Base-by-base conservation (phyloP, 2,888 invertebrate species). In the Acrobasis consociella region DNA sequence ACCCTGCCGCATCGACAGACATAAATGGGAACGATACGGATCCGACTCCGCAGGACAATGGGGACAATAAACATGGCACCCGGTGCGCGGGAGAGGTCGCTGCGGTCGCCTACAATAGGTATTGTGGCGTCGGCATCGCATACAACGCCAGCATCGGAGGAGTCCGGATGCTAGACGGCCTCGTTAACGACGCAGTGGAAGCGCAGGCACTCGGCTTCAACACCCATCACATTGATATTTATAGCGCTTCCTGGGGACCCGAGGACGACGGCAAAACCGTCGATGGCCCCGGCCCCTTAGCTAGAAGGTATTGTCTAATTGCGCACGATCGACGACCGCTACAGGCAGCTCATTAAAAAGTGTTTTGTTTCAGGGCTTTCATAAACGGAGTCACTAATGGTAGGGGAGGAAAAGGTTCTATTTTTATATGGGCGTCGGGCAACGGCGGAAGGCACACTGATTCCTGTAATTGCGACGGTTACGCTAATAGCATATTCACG, bases 391-490 rank as follows among this genome's bases (percentile, higher is more conserved):
- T 98, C 51, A 97, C 97, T 55, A 97, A 97, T 85, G 98, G 99
- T 58, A 95, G 99, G 64, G 96, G 96, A 73, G 98, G 98, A 46
- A 97, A 97, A 86, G 98, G 98, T 59, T 98, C 98, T 65, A 98
- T 99, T 80, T 99, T 98, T 90, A 97, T 99, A 63, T 99, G 98
- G 98, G 98, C 98, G 1, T 98, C 98, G n/a, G 99, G 98, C 61
- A 99, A 99, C 83, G 99, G 99, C 11, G 98, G 99, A 56, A 95
- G 97, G 69, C 97, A 98, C 81, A 96, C 96, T 0, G 99, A 99
- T 86, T 98, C 98, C 8, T 99, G 99, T 89, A 99, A 99, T 88
- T 99, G 99, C 91, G 99, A 99, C 87, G 99, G 99, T 59, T 99
- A 99, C 89, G 99, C 99, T 50, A 99, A 99, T 90, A 98, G 98